These are phyloP conservation scores for Bothrops alternatus DNA, from an alignment of 2,797 vertebrate species.

Conservation along the genomic window DNA sequence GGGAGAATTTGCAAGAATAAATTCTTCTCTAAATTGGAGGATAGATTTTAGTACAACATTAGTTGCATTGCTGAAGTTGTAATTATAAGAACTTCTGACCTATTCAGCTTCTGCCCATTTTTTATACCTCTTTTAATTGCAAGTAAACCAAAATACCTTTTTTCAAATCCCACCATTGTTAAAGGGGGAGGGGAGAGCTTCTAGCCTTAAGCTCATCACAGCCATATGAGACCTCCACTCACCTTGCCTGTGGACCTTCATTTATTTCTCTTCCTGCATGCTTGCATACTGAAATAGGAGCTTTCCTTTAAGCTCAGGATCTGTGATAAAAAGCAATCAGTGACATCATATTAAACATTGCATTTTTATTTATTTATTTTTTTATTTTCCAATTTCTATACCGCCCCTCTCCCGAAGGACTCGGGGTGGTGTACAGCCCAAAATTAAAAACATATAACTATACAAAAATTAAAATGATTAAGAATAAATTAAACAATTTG, in stretches of 20 bases:
- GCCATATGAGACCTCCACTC: not conserved
- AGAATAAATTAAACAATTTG: too few relatives aligned
- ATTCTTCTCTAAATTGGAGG: not conserved
- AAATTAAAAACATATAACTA: too few relatives aligned
- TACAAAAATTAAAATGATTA: too few relatives aligned
- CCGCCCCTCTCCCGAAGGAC: too few relatives aligned
- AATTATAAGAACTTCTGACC: not conserved
- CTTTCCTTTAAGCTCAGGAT: not conserved
- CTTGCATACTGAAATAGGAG: not conserved
- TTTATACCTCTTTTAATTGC: not conserved
- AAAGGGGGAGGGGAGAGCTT: not conserved
- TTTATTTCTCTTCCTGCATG: not conserved
- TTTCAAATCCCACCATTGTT: not conserved
- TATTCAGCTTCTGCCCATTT: not conserved
- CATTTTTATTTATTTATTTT: too few relatives aligned
- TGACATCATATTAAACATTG: slow-evolving; percentile 20
- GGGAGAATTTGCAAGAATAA: not conserved
- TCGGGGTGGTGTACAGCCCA: too few relatives aligned
- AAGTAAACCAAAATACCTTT: not conserved
- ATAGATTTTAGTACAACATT: not conserved
- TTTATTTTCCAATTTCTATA: too few relatives aligned
- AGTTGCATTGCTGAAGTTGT: not conserved
- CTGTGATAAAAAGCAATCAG: slow-evolving; percentile 12
- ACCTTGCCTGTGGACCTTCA: not conserved
- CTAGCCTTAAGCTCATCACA: not conserved